Conservation (phyloP, 2,797 vertebrate species). For the Syngnathus acus region DNA sequence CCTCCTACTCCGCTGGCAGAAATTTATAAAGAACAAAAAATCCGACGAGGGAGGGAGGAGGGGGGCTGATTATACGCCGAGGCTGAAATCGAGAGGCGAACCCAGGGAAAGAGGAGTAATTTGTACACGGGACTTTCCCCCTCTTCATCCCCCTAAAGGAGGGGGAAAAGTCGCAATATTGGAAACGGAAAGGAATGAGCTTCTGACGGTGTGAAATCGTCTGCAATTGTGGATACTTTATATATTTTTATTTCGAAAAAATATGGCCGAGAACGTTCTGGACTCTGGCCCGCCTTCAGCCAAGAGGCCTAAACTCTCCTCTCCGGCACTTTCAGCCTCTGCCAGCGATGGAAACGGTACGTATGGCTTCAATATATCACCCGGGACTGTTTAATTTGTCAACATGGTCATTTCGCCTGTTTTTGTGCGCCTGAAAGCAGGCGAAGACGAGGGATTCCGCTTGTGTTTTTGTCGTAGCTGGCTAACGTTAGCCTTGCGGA, state of each 20-base stretch:
- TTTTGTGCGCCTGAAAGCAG: slow-evolving; percentile 7
- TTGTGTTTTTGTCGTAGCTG: slow-evolving; percentile 67
- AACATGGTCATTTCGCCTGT: slow-evolving; percentile 16
- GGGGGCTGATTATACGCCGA: slow-evolving; percentile 75
- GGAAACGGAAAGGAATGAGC: slow-evolving; percentile 57
- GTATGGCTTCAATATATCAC: slow-evolving; percentile 32
- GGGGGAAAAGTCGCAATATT: slow-evolving; percentile 78
- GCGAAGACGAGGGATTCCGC: slow-evolving; percentile 42
- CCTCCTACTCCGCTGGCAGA: slow-evolving; percentile 76
- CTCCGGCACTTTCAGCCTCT: slow-evolving; percentile 93
- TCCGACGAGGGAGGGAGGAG: slow-evolving; percentile 71
- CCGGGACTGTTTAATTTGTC: slow-evolving; percentile 27
- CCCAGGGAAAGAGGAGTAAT: slow-evolving; percentile 77
- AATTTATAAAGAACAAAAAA: slow-evolving; percentile 82
- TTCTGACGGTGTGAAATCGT: slow-evolving; percentile 64
- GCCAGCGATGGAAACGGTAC: slow-evolving; percentile 96
- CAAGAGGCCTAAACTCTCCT: slow-evolving; percentile 98
- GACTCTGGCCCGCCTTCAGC: slow-evolving; percentile 97
- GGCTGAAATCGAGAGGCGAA: slow-evolving; percentile 79
- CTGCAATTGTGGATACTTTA: slow-evolving; percentile 72
- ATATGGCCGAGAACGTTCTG: slow-evolving; percentile 99
- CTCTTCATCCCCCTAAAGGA: slow-evolving; percentile 77
- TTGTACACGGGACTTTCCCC: slow-evolving; percentile 78
- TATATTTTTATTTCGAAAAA: slow-evolving; percentile 77
- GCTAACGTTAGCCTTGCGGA: slow-evolving; percentile 57